phyloP scores from a whole-genome alignment of 35 echinoderm and acorn worm genomes.

The Lytechinus pictus region DNA sequence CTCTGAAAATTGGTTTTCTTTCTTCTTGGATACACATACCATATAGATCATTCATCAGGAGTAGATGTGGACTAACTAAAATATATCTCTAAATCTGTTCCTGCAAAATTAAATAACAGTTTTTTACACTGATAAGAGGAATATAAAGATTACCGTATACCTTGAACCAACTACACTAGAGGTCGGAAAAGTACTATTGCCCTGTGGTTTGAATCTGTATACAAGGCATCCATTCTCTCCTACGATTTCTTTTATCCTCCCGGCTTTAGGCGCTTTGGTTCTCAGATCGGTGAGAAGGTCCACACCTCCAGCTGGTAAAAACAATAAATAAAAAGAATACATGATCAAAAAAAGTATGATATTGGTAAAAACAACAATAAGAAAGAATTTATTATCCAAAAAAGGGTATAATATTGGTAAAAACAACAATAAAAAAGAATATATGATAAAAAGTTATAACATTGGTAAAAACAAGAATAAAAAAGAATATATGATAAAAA shows the following conservation, averaged over 20 bases:
- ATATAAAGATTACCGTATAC: slow-evolving; percentile 35
- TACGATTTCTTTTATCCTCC: slow-evolving; percentile 19
- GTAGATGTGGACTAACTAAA: background rate
- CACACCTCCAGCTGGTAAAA: background rate
- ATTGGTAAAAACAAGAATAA: too few species aligned
- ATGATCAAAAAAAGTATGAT: background rate
- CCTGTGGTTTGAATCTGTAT: slow-evolving; percentile 36
- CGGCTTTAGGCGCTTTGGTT: background rate
- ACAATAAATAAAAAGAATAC: background rate
- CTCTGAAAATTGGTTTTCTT: too few species aligned
- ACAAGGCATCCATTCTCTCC: slow-evolving; percentile 22
- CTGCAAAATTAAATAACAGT: background rate
- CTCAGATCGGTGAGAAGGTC: background rate
- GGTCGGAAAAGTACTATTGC: background rate
- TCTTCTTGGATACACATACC: background rate
- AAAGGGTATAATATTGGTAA: too few species aligned
- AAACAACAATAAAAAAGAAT: too few species aligned
- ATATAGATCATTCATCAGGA: background rate
- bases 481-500: too few species aligned
- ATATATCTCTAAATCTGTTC: background rate
- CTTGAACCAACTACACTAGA: slow-evolving; percentile 17
- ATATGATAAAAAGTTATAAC: too few species aligned
- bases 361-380: too few species aligned
- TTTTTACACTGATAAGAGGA: background rate
- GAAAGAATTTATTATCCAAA: too few species aligned